Evolutionary conservation across 2,888 invertebrate species (phyloP).

Genomic region (Tenodera sinensis): DNA sequence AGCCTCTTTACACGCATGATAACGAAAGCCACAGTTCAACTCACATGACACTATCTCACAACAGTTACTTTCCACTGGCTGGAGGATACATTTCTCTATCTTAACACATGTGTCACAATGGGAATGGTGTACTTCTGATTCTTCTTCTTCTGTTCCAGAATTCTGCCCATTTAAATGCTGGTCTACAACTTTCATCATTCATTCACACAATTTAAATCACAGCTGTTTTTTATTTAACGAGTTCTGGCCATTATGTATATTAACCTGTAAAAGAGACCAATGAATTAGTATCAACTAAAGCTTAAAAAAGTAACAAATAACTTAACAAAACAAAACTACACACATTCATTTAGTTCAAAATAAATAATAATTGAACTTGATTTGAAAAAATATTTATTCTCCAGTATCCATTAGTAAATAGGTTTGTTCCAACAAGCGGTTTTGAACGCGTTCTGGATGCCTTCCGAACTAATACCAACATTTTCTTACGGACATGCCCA

Average conservation of each 20-base stretch:
- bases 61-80: background rate
- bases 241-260: background rate
- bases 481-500: too few species aligned
- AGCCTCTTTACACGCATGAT: constrained; percentile 1
- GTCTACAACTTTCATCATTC: background rate
- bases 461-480: too few species aligned
- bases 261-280: background rate
- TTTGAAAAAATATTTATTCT: too few species aligned
- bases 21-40: constrained; percentile 9
- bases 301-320: too few species aligned
- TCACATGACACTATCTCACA: constrained; percentile 10
- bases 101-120: constrained; percentile 15
- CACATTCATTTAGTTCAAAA: too few species aligned
- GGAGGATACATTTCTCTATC: background rate
- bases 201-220: background rate
- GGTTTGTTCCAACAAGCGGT: too few species aligned
- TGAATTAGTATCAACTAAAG: too few species aligned
- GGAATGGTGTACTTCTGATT: background rate
- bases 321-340: too few species aligned
- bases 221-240: background rate
- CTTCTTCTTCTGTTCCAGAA: background rate
- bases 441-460: too few species aligned
- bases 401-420: too few species aligned
- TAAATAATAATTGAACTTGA: too few species aligned
- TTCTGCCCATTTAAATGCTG: background rate